These are phyloP conservation scores for Clamator glandarius DNA, from an alignment of 2,797 vertebrate species.

Conservation along the genomic window DNA sequence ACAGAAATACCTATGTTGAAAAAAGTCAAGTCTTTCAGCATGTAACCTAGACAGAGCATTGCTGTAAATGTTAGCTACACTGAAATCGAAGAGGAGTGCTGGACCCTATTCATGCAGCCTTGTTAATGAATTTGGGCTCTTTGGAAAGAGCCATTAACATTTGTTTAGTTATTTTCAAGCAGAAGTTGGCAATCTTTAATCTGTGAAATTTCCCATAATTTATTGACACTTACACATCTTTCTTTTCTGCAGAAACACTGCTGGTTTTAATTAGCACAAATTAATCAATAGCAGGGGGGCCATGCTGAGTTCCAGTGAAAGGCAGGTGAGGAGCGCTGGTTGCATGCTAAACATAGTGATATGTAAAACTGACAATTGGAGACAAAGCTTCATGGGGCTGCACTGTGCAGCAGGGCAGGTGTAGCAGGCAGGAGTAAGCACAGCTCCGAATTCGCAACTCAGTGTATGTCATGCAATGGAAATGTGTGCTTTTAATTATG, in stretches of 20 bases:
- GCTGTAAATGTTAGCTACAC: neutral
- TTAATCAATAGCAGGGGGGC: slow-evolving; percentile 77
- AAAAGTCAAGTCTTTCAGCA: neutral
- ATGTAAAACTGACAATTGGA: slow-evolving; percentile 46
- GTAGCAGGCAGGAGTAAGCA: neutral
- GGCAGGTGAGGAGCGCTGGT: slow-evolving; percentile 66
- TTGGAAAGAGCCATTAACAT: slow-evolving; percentile 58
- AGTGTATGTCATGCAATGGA: neutral
- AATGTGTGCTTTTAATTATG: slow-evolving; percentile 32
- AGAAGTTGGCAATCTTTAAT: slow-evolving; percentile 73
- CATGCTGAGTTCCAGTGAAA: slow-evolving; percentile 58
- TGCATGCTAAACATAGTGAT: slow-evolving; percentile 64
- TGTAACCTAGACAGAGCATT: neutral
- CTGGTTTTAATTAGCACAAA: slow-evolving; percentile 77
- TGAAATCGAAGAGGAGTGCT: neutral
- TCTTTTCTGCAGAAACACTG: slow-evolving; percentile 70
- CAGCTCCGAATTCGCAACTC: slow-evolving; percentile 5
- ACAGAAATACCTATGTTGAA: neutral
- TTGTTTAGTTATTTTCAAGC: slow-evolving; percentile 73
- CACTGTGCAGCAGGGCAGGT: neutral
- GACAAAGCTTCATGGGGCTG: neutral
- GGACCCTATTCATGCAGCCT: neutral
- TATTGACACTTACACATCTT: slow-evolving; percentile 76
- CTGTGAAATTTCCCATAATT: slow-evolving; percentile 71
- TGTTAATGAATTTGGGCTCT: slow-evolving; percentile 1